Evolutionary conservation across 2,113 vertebrate species (phyloP).

Genomic region (Siphamia tubifer): DNA sequence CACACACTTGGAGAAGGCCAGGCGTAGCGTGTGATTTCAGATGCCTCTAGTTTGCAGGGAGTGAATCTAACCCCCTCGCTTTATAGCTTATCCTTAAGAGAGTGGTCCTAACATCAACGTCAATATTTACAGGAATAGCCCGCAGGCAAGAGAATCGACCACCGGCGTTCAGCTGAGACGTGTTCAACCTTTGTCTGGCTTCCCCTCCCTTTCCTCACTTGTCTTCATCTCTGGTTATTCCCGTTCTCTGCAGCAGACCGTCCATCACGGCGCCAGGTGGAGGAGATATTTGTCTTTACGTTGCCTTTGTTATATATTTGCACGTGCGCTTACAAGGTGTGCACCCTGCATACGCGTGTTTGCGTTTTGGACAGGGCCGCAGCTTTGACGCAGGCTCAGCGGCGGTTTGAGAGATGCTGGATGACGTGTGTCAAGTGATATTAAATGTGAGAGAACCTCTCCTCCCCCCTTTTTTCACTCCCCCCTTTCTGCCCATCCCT

Average conservation of each 20-base stretch:
- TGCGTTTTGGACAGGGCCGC: constrained; percentile 16
- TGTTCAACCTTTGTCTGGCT: constrained; percentile 52
- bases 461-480: constrained; percentile 15
- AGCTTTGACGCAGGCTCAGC: constrained; percentile 57
- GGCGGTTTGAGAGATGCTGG: constrained; percentile 66
- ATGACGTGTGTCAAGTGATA: constrained; percentile 76
- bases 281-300: constrained; percentile 38
- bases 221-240: constrained; percentile 44
- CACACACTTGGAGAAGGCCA: constrained; percentile 21
- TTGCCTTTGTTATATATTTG: constrained; percentile 45
- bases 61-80: constrained; percentile 60
- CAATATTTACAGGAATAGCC: constrained; percentile 79
- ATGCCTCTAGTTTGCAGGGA: constrained; percentile 53
- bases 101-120: constrained; percentile 76
- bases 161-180: constrained; percentile 64
- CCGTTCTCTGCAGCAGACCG: constrained; percentile 28
- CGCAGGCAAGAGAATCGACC: constrained; percentile 73
- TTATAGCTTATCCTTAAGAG: constrained; percentile 74
- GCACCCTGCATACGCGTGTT: not conserved
- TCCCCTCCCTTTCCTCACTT: constrained; percentile 20
- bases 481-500: not conserved
- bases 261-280: constrained; percentile 45
- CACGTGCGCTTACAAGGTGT: constrained; percentile 18
- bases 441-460: constrained; percentile 67
- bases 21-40: constrained; percentile 47